Conservation (phyloP, 92 coral and sea anemone genomes). For the Umimayanthus kanabou region DNA sequence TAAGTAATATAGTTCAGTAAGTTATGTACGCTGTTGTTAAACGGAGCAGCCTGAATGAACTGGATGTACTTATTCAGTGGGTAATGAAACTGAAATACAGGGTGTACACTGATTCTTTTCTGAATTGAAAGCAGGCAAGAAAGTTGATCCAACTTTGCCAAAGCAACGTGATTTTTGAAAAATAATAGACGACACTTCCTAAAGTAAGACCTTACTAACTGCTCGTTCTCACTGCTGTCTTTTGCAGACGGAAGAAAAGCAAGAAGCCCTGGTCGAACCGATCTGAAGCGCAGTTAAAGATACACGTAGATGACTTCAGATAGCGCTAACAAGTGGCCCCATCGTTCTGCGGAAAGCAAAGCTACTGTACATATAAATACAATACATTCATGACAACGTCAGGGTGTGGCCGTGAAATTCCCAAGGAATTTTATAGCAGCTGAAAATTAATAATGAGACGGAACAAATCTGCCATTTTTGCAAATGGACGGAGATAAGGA, state of each 20-base stretch:
- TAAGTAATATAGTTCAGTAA: not conserved
- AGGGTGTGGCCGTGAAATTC: too few relatives aligned
- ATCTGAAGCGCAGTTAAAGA: constrained; percentile 69
- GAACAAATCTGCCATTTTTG: too few relatives aligned
- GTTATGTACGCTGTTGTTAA: not conserved
- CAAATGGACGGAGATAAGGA: too few relatives aligned
- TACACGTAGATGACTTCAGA: constrained; percentile 82
- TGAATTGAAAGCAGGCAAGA: too few relatives aligned
- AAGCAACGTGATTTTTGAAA: not conserved
- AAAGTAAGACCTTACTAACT: not conserved
- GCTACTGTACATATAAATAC: not conserved
- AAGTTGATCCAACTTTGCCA: too few relatives aligned
- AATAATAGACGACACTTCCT: too few relatives aligned
- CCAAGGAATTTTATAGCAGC: too few relatives aligned
- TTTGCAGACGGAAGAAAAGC: constrained; percentile 57
- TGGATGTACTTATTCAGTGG: not conserved
- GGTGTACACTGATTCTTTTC: too few relatives aligned
- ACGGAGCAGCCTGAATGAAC: constrained; percentile 18
- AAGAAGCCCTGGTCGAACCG: constrained; percentile 37
- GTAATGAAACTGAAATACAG: too few relatives aligned
- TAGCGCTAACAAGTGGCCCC: constrained; percentile 8
- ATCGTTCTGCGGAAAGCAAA: not conserved
- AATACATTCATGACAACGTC: too few relatives aligned
- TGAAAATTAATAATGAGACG: too few relatives aligned
- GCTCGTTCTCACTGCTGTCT: not conserved